phyloP scores from a whole-genome alignment of 1,140 invertebrate species.

The Lepidurus apus region DNA sequence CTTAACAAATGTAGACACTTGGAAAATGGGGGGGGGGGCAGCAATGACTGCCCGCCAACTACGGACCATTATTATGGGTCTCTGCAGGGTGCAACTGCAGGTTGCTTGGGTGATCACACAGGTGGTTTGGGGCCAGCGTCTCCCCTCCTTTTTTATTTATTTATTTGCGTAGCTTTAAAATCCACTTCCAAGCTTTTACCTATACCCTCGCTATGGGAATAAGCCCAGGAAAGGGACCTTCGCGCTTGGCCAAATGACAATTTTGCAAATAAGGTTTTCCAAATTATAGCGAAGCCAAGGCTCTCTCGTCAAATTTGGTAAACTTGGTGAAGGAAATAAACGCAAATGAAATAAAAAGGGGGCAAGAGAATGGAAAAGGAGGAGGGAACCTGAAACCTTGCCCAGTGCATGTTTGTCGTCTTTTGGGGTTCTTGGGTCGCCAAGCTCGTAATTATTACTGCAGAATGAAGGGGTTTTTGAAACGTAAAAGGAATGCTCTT shows the following conservation, averaged over 20 bases:
- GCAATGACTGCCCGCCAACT: slow-evolving; percentile 17
- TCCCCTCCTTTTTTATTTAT: slow-evolving; percentile 6
- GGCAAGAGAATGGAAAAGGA: neutral
- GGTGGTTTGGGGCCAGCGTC: slow-evolving; percentile 2
- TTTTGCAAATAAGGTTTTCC: too few relatives aligned
- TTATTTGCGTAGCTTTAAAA: neutral
- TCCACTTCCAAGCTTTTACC: neutral
- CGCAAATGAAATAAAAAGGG: neutral
- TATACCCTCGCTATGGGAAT: neutral
- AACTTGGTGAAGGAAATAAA: neutral
- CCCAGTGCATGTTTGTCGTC: neutral
- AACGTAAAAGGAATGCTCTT: neutral
- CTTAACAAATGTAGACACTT: slow-evolving; percentile 16
- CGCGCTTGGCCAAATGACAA: too few relatives aligned
- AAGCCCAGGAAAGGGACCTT: too few relatives aligned
- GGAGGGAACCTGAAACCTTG: slow-evolving; percentile 4
- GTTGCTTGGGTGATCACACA: slow-evolving; percentile 12
- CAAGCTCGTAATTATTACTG: slow-evolving; percentile 12
- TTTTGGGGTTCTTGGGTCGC: neutral
- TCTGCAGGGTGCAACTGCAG: slow-evolving; percentile 5
- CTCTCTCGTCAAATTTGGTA: neutral
- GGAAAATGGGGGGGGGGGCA: neutral
- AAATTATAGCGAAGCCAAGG: too few relatives aligned
- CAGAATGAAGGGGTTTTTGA: slow-evolving; percentile 5
- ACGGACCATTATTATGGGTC: slow-evolving; percentile 14